phyloP scores from a whole-genome alignment of 2,888 invertebrate genomes.

The Dioctria linearis region DNA sequence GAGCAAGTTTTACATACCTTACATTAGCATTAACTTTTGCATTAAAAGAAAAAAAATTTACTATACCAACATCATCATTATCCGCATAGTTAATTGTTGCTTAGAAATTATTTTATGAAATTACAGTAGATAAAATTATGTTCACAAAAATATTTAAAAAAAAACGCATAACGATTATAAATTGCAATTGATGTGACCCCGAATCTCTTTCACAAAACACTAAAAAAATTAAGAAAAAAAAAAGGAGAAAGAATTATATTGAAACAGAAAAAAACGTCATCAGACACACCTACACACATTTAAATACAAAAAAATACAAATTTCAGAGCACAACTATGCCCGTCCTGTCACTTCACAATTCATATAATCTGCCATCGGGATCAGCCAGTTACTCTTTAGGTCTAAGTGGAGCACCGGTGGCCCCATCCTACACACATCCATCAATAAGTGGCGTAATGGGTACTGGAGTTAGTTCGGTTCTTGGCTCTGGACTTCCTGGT shows the following conservation, averaged over 20 bases:
- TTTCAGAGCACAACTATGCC: conserved; percentile 80
- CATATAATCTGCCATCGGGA: conserved; percentile 70
- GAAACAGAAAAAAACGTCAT: conserved; percentile 48
- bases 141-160: background rate
- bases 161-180: background rate
- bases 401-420: conserved; percentile 67
- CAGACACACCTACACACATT: conserved; percentile 56
- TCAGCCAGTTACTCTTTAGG: conserved; percentile 70
- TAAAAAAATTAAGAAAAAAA: conserved; percentile 28
- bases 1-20: too few relatives aligned
- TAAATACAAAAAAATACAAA: conserved; percentile 56
- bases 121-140: background rate
- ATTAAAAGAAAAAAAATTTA: too few relatives aligned
- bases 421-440: conserved; percentile 68
- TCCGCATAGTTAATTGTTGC: too few relatives aligned
- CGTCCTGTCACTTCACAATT: conserved; percentile 72
- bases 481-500: conserved; percentile 62
- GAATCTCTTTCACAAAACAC: conserved; percentile 46
- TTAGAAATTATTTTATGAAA: background rate
- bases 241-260: conserved; percentile 37
- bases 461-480: conserved; percentile 64
- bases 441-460: conserved; percentile 68
- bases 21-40: too few relatives aligned
- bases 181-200: conserved; percentile 40
- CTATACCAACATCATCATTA: too few relatives aligned